Percentiles rank a stretch among this genome's conserved stretches.
These are phyloP conservation scores for Pipistrellus pygmaeus DNA, from an alignment of 2,797 vertebrate species.

Conservation along the genomic window DNA sequence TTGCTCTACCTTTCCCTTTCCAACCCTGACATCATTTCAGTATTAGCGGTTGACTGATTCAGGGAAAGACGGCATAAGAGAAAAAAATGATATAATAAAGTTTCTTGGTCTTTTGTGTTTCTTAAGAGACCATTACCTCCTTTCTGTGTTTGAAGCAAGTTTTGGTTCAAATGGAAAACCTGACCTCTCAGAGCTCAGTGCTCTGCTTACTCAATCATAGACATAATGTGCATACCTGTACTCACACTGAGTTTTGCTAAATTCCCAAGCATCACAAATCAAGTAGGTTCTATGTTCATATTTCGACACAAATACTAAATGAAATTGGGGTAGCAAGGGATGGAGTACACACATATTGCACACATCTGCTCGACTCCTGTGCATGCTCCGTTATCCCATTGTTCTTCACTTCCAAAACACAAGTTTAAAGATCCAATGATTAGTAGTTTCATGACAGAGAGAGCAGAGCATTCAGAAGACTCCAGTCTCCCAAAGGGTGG, in stretches of 20 bases:
- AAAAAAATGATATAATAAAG: not conserved
- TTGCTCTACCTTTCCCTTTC: not conserved
- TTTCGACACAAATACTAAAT: not conserved
- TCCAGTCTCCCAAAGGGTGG: not conserved
- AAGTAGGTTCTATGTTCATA: not conserved
- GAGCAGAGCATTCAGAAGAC: not conserved
- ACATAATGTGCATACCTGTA: not conserved
- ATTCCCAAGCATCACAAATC: not conserved
- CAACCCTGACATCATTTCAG: not conserved
- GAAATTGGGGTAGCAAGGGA: not conserved
- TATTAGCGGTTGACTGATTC: not conserved
- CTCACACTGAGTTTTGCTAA: not conserved
- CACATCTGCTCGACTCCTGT: not conserved
- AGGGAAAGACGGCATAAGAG: not conserved
- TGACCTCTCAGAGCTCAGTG: not conserved
- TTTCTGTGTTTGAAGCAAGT: not conserved
- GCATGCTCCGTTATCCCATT: not conserved
- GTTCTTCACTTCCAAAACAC: not conserved
- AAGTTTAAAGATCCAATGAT: not conserved
- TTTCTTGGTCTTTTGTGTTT: not conserved
- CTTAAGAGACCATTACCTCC: not conserved
- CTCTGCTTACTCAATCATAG: not conserved
- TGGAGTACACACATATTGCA: not conserved
- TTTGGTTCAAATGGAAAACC: slow-evolving; percentile 18
- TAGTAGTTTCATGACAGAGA: not conserved